A percentile compares a stretch with the other conserved stretches of the same genome.
phyloP scores from a whole-genome alignment of 2,888 invertebrate species.

The Prosopocoilus inquinatus region DNA sequence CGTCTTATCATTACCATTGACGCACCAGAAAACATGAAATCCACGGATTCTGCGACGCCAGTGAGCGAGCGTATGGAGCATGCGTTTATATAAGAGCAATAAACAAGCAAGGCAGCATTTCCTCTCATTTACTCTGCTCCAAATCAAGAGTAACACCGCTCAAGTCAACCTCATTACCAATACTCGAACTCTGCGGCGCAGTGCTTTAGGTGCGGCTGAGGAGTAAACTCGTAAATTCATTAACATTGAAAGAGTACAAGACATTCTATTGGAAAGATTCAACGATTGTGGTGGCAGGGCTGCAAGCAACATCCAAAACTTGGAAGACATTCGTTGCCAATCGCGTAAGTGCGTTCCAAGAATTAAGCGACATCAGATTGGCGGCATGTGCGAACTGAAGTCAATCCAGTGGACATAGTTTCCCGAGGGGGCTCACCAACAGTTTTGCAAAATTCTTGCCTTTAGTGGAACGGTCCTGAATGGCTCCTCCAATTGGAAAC shows the following conservation, averaged over 20 bases:
- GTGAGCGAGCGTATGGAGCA: conserved; percentile 25
- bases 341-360: conserved; percentile 17
- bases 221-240: not conserved
- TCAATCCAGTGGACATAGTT: conserved; percentile 19
- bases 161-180: conserved; percentile 15
- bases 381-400: conserved; percentile 15
- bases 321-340: conserved; percentile 22
- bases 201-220: not conserved
- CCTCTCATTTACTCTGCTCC: conserved; percentile 1
- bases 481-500: not conserved
- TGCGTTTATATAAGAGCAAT: conserved; percentile 11
- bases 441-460: too few species aligned
- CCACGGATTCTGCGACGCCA: conserved; percentile 31
- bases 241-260: not conserved
- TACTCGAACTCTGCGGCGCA: conserved; percentile 21
- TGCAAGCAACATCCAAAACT: conserved; percentile 10
- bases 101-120: not conserved
- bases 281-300: conserved; percentile 13
- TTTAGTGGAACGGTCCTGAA: not conserved
- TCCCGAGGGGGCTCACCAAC: conserved; percentile 8
- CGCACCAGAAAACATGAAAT: conserved; percentile 11
- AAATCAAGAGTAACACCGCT: conserved; percentile 21
- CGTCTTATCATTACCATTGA: not conserved
- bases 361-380: conserved; percentile 8
- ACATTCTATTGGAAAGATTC: conserved; percentile 14